A percentile compares a stretch with the other conserved stretches of the same genome.
Conservation (phyloP, 2,113 vertebrate species). For the Glaucomys volans region DNA sequence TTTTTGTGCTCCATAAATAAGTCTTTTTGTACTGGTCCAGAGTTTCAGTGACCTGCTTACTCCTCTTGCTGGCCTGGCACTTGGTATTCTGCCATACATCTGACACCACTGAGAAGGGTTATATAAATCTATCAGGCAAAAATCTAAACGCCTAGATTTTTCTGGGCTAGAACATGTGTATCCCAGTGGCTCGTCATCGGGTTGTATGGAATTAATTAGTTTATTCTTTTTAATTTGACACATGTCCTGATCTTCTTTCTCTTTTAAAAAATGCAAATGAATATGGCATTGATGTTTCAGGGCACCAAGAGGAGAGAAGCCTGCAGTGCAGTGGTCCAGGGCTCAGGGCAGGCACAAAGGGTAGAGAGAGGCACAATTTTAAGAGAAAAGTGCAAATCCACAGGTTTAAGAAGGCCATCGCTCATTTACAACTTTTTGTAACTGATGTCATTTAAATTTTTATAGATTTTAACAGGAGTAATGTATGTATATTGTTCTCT, state of each 20-base stretch:
- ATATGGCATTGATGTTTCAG: neutral
- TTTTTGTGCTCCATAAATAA: slow-evolving; percentile 34
- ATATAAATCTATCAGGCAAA: neutral
- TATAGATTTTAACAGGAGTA: neutral
- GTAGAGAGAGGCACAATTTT: neutral
- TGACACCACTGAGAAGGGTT: neutral
- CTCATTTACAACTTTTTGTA: neutral
- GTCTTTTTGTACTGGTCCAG: neutral
- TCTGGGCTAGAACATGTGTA: neutral
- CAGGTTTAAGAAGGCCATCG: neutral
- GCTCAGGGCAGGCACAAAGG: neutral
- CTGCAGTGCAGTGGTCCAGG: neutral
- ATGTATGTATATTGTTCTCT: neutral
- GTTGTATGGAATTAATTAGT: slow-evolving; percentile 11
- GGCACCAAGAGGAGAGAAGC: neutral
- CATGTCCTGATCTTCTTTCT: neutral
- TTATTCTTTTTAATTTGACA: neutral
- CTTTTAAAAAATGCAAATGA: slow-evolving; percentile 50
- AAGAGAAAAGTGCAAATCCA: neutral
- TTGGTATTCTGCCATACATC: neutral
- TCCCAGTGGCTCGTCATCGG: neutral
- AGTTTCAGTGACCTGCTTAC: slow-evolving; percentile 34
- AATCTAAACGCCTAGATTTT: neutral
- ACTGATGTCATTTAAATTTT: neutral
- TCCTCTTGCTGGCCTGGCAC: neutral